Evolutionary conservation across 2,797 vertebrate genomes (phyloP).

Genomic region (Coranthus polyacanthus): DNA sequence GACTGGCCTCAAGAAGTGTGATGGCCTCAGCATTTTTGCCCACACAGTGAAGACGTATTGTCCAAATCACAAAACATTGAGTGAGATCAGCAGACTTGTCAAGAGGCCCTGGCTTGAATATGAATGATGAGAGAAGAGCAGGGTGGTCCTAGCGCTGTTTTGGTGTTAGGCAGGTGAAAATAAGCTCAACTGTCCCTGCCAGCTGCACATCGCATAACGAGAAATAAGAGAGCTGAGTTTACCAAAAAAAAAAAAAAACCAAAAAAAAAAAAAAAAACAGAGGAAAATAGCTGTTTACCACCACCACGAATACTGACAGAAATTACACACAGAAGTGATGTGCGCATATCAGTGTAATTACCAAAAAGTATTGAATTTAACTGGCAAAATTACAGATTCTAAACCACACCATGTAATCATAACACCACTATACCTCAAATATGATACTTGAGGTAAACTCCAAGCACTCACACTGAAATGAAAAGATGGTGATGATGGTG

Average conservation of each 20-base stretch:
- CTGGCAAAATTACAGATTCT: slow-evolving; percentile 53
- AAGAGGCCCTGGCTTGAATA: slow-evolving; percentile 91
- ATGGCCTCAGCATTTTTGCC: slow-evolving; percentile 86
- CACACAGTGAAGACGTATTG: slow-evolving; percentile 87
- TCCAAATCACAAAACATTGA: slow-evolving; percentile 89
- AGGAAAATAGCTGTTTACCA: slow-evolving; percentile 30
- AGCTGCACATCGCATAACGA: slow-evolving; percentile 79
- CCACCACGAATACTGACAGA: slow-evolving; percentile 57
- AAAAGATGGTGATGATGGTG: slow-evolving; percentile 29
- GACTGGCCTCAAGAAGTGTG: slow-evolving; percentile 83
- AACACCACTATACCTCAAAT: slow-evolving; percentile 35
- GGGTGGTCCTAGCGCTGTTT: slow-evolving; percentile 85
- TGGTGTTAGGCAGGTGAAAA: slow-evolving; percentile 83
- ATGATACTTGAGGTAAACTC: slow-evolving; percentile 42
- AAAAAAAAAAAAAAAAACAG: too few species aligned
- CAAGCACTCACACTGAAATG: slow-evolving; percentile 25
- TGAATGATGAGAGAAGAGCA: slow-evolving; percentile 90
- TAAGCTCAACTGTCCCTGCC: slow-evolving; percentile 84
- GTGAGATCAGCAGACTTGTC: slow-evolving; percentile 91
- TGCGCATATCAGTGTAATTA: slow-evolving; percentile 42
- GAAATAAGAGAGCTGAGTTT: slow-evolving; percentile 57
- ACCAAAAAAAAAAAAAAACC: too few species aligned
- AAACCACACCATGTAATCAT: slow-evolving; percentile 51
- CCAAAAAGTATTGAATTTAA: slow-evolving; percentile 47
- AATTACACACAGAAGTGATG: slow-evolving; percentile 31